These are phyloP conservation scores for Cydia fagiglandana DNA, from an alignment of 1,140 invertebrate genomes.

Conservation along the genomic window DNA sequence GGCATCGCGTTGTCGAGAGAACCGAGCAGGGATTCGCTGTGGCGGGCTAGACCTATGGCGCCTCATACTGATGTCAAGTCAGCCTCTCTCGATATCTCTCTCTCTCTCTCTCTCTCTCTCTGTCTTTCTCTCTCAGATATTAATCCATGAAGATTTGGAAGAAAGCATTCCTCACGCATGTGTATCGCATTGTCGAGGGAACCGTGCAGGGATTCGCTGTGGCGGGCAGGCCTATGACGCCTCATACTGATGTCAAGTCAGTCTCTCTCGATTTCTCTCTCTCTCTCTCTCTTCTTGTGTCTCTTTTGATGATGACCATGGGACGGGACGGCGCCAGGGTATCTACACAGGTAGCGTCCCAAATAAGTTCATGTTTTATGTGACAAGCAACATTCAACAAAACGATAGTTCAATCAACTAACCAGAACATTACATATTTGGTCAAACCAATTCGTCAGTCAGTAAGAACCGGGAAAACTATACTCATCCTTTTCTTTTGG, in stretches of 20 bases:
- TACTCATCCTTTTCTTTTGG: too few species aligned
- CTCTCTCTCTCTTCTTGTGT: too few species aligned
- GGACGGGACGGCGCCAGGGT: too few species aligned
- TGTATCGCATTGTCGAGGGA: constrained; percentile 65
- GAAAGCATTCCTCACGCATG: constrained; percentile 64
- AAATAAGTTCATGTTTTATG: too few species aligned
- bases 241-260: constrained; percentile 63
- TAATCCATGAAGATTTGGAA: constrained; percentile 33
- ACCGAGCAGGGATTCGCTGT: constrained; percentile 68
- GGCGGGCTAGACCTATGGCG: constrained; percentile 56
- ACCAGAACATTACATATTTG: neutral
- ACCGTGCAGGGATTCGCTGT: constrained; percentile 66
- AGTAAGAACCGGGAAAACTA: too few species aligned
- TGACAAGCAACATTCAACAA: too few species aligned
- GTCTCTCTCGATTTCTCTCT: neutral
- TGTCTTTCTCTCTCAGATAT: too few species aligned
- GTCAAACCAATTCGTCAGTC: too few species aligned
- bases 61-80: constrained; percentile 64
- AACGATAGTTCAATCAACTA: neutral
- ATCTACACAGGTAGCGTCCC: too few species aligned
- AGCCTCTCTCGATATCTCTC: neutral
- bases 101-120: too few species aligned
- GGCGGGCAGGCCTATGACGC: constrained; percentile 58
- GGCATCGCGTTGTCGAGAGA: constrained; percentile 68
- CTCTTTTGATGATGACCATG: too few species aligned